phyloP scores from a whole-genome alignment of 2,797 vertebrate genomes.

The Oryzias sinensis region DNA sequence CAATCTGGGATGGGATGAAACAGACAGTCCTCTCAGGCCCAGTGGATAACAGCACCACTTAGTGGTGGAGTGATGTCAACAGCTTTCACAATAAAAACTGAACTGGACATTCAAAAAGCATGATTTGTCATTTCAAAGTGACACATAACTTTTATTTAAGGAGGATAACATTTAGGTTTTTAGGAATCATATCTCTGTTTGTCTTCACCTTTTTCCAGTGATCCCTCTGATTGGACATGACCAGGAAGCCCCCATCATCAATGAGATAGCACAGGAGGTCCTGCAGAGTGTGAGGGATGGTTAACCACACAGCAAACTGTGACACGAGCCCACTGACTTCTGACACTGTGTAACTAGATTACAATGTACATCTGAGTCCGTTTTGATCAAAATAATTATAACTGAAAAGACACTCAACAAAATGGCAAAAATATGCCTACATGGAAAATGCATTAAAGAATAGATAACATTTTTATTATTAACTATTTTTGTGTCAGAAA shows the following conservation, averaged over 20 bases:
- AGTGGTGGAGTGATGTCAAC: background rate
- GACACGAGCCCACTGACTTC: no score
- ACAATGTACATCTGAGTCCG: no score
- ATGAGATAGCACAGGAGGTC: constrained; percentile 96
- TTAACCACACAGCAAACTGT: constrained; percentile 2
- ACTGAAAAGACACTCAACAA: no score
- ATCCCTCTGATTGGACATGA: constrained; percentile 97
- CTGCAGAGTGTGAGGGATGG: constrained; percentile 49
- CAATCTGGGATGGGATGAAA: constrained; percentile 78
- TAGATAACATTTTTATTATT: no score
- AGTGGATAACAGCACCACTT: constrained; percentile 1
- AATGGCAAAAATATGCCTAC: no score
- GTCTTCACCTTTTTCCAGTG: constrained; percentile 90
- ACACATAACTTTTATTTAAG: background rate
- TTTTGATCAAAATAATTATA: no score
- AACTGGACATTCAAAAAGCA: background rate
- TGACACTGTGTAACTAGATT: no score
- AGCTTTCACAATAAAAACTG: background rate
- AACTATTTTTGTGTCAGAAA: no score
- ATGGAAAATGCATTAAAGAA: no score
- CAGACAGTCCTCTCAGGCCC: background rate
- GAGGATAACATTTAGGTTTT: background rate
- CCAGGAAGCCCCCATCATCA: constrained; percentile 95
- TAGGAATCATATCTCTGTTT: background rate
- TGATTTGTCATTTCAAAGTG: background rate